Evolutionary conservation across 2,888 invertebrate species (phyloP).

Genomic region (Metopia argyrocephala): DNA sequence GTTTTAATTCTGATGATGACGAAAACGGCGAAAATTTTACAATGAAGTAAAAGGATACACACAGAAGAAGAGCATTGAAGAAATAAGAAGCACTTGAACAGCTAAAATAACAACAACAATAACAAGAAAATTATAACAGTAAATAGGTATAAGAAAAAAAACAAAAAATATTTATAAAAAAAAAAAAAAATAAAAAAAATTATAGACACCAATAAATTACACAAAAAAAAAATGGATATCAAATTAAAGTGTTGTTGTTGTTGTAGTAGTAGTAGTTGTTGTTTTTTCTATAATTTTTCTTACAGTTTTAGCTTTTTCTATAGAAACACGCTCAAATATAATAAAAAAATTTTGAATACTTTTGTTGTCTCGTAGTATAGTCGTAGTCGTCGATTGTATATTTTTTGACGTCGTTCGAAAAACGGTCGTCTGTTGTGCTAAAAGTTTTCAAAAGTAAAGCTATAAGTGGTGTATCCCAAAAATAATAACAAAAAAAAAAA

Average conservation of each 20-base stretch:
- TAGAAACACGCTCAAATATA: conserved; percentile 46
- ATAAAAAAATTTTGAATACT: conserved; percentile 61
- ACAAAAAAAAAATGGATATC: conserved; percentile 25
- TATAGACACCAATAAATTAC: conserved; percentile 37
- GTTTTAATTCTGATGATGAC: conserved; percentile 49
- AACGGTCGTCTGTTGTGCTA: conserved; percentile 59
- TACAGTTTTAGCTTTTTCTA: conserved; percentile 37
- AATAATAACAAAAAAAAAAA: conserved; percentile 50
- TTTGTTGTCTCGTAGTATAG: conserved; percentile 54
- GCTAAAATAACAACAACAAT: not conserved
- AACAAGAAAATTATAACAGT: not conserved
- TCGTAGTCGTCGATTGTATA: conserved; percentile 60
- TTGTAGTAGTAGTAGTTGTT: conserved; percentile 16
- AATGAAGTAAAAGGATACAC: conserved; percentile 41
- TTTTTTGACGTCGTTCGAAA: conserved; percentile 60
- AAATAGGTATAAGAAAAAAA: not conserved
- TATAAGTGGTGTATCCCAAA: conserved; percentile 60
- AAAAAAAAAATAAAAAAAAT: conserved; percentile 15
- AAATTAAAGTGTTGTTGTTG: conserved; percentile 34
- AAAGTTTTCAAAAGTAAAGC: conserved; percentile 62
- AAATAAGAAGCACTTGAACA: conserved; percentile 28
- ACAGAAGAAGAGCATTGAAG: conserved; percentile 28
- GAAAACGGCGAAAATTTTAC: conserved; percentile 53
- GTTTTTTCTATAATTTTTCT: conserved; percentile 11
- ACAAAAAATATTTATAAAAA: not conserved